phyloP scores from a whole-genome alignment of 2,797 vertebrate genomes.

The Holocentrus rufus region DNA sequence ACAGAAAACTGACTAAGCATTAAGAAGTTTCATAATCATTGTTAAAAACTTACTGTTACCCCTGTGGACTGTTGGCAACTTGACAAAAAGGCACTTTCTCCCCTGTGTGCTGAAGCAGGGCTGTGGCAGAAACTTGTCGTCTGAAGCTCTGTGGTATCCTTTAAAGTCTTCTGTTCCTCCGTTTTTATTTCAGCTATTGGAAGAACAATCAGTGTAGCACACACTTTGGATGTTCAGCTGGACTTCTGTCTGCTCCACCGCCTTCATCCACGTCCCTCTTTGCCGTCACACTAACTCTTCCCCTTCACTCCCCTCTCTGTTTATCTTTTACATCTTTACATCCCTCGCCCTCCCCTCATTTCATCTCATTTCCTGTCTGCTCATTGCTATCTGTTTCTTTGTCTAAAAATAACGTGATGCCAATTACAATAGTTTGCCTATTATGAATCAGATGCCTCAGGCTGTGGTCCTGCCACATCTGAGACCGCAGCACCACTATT shows the following conservation, averaged over 20 bases:
- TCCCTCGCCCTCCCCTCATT: slow-evolving; percentile 65
- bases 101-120: slow-evolving; percentile 25
- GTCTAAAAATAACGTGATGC: slow-evolving; percentile 79
- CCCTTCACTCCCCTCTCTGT: slow-evolving; percentile 50
- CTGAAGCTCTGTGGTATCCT: slow-evolving; percentile 24
- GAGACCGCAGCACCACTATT: neutral
- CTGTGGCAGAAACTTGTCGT: slow-evolving; percentile 16
- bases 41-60: slow-evolving; percentile 66
- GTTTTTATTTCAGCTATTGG: slow-evolving; percentile 25
- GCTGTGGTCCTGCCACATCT: slow-evolving; percentile 12
- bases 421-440: slow-evolving; percentile 61
- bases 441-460: slow-evolving; percentile 48
- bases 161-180: slow-evolving; percentile 18
- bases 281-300: slow-evolving; percentile 47
- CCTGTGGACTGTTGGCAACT: slow-evolving; percentile 45
- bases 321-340: slow-evolving; percentile 73
- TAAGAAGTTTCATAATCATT: slow-evolving; percentile 7
- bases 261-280: slow-evolving; percentile 59
- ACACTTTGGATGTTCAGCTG: slow-evolving; percentile 59
- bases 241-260: slow-evolving; percentile 45
- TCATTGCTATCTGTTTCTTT: slow-evolving; percentile 65
- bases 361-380: slow-evolving; percentile 77
- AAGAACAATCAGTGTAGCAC: slow-evolving; percentile 41
- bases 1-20: neutral
- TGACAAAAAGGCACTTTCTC: slow-evolving; percentile 63